These are phyloP conservation scores for Actinernus sp. DNA, from an alignment of 92 coral and sea anemone genomes.

Conservation along the genomic window DNA sequence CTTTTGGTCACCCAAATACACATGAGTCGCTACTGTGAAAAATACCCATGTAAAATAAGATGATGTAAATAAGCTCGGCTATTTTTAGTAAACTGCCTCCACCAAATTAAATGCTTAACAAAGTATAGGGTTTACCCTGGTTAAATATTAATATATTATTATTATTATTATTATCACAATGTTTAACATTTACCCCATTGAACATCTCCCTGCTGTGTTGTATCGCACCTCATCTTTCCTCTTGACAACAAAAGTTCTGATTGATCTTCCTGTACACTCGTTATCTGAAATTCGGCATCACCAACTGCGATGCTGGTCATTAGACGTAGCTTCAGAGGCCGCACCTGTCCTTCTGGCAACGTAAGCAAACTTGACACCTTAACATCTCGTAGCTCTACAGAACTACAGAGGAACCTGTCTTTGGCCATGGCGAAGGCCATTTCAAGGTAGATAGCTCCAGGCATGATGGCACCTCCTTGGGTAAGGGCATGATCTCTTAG, in stretches of 20 bases:
- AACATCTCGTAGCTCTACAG: conserved; percentile 59
- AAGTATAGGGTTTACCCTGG: too few relatives aligned
- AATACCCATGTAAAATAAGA: too few relatives aligned
- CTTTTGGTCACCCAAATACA: too few relatives aligned
- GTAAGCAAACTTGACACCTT: conserved; percentile 76
- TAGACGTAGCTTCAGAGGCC: conserved; percentile 63
- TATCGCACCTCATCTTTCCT: conserved; percentile 24
- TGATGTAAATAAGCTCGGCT: too few relatives aligned
- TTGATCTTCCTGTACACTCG: conserved; percentile 62
- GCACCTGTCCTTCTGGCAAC: conserved; percentile 71
- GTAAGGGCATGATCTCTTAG: conserved; percentile 81
- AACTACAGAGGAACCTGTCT: conserved; percentile 43
- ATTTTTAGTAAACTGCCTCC: too few relatives aligned
- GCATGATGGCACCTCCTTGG: conserved; percentile 83
- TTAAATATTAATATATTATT: too few relatives aligned
- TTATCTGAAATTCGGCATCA: conserved; percentile 42
- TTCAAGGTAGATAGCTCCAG: conserved; percentile 86
- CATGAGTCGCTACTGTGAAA: too few relatives aligned
- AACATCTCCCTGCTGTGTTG: too few relatives aligned
- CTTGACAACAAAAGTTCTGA: conserved; percentile 59
- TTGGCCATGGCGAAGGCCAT: conserved; percentile 89
- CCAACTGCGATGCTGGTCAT: conserved; percentile 4
- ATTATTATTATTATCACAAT: too few relatives aligned
- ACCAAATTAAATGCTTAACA: too few relatives aligned
- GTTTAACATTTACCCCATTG: too few relatives aligned